A percentile compares a stretch with the other conserved stretches of the same genome.
phyloP scores from a whole-genome alignment of 2,888 invertebrate species.

The Dynastes grantii region DNA sequence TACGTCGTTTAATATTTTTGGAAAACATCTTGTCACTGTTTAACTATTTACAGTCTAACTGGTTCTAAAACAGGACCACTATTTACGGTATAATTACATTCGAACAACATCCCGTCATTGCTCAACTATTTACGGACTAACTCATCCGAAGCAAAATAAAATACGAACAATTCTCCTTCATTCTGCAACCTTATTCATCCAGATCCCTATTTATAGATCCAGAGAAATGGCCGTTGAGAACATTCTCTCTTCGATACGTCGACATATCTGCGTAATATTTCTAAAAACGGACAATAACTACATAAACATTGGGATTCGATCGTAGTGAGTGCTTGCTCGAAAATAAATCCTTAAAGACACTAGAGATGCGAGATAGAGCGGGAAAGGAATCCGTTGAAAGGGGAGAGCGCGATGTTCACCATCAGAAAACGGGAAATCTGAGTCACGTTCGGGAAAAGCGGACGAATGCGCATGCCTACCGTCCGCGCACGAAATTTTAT shows the following conservation, averaged over 20 bases:
- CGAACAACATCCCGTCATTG: background rate
- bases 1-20: background rate
- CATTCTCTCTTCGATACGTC: no score
- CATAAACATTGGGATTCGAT: constrained; percentile 58
- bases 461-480: constrained; percentile 61
- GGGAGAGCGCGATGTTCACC: background rate
- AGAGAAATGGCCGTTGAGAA: no score
- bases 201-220: no score
- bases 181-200: no score
- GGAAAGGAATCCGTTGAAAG: background rate
- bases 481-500: constrained; percentile 62
- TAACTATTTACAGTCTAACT: no score
- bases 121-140: constrained; percentile 2
- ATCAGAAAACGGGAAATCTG: constrained; percentile 63
- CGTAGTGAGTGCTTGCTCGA: constrained; percentile 45
- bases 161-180: no score
- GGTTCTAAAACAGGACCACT: no score
- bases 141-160: background rate
- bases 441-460: constrained; percentile 60
- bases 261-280: constrained; percentile 11
- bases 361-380: constrained; percentile 37
- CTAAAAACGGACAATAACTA: constrained; percentile 60
- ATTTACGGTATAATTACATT: background rate
- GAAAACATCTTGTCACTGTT: no score
- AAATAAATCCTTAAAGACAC: constrained; percentile 62